phyloP scores from a whole-genome alignment of 2,888 invertebrate species.

The Drosophila kanekoi region DNA sequence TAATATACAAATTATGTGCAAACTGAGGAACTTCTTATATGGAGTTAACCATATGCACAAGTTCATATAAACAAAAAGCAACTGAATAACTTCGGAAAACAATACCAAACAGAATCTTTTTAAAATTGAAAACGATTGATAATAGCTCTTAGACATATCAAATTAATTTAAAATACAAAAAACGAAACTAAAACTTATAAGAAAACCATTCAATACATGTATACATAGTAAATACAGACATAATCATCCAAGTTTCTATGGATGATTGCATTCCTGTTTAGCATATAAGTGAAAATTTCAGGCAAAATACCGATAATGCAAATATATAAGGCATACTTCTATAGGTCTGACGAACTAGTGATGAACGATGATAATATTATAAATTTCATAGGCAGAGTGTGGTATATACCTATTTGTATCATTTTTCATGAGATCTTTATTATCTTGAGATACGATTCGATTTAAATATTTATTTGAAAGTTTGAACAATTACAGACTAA shows the following conservation, averaged over 20 bases:
- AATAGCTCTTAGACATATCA: slow-evolving; percentile 86
- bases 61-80: slow-evolving; percentile 24
- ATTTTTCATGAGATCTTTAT: too few species aligned
- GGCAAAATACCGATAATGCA: slow-evolving; percentile 20
- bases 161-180: slow-evolving; percentile 76
- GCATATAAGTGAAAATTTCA: slow-evolving; percentile 65
- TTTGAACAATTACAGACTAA: slow-evolving; percentile 14
- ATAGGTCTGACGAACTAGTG: slow-evolving; percentile 11
- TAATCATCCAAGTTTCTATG: slow-evolving; percentile 46
- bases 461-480: slow-evolving; percentile 18
- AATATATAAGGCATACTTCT: slow-evolving; percentile 11
- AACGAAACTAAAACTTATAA: slow-evolving; percentile 10
- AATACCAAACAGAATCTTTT: slow-evolving; percentile 56
- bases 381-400: too few species aligned
- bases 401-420: too few species aligned
- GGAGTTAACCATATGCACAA: slow-evolving; percentile 12
- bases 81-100: slow-evolving; percentile 62
- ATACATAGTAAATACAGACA: slow-evolving; percentile 32
- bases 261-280: slow-evolving; percentile 70
- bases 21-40: slow-evolving; percentile 10
- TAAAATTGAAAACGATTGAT: slow-evolving; percentile 84
- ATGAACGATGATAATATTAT: background rate
- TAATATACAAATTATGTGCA: slow-evolving; percentile 19
- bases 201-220: slow-evolving; percentile 42
- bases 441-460: background rate